Base-by-base conservation (phyloP, 2,888 invertebrate genomes). In the Agrilus biguttatus region DNA sequence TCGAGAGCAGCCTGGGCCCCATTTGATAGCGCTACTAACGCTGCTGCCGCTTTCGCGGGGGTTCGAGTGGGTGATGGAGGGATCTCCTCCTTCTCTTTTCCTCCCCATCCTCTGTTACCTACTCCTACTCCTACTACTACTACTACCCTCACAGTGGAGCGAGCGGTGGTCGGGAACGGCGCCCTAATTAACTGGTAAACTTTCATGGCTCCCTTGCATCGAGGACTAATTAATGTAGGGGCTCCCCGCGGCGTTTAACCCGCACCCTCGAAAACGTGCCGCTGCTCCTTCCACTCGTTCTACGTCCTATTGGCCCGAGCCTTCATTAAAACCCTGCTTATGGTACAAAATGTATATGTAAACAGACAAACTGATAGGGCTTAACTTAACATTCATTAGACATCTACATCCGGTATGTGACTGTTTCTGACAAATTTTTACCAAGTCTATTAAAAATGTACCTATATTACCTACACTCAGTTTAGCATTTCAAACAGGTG, bases 151-250 rank as follows among this genome's bases (percentile, higher is more conserved):
- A 28, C 10, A 28, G 28, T 28, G 28, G 28, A 28, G 56, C 55
- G 54, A 56, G 53, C 56, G 58, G 55, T 55, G 55, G 57, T 56
- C 57, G 54, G 48, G 55, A 55, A 57, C 55, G 59, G 59, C 61
- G 57, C 59, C 61, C 65, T 66, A 66, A 67, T 67, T 67, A 67
- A 66, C 67, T 67, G 65, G 66, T 65, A 67, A 67, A 67, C 65
- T 67, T 66, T 64, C 65, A 63, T 60, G 62, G 59, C 60, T 63
- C 63, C 62, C 63, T 56, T 55, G 60, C 63, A 62, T 61, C 59
- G 62, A 61, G 62, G 59, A 57, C 65, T 66, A 66, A 66, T 66
- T 66, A 65, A 65, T 63, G 62, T 59, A 50, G 51, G 50, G 51
- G 48, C 50, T 49, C 49, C 49, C 46, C 45, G 47, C 46, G 48